These are phyloP conservation scores for Agrilus cyanescens DNA, from an alignment of 2,888 invertebrate genomes.

Conservation along the genomic window DNA sequence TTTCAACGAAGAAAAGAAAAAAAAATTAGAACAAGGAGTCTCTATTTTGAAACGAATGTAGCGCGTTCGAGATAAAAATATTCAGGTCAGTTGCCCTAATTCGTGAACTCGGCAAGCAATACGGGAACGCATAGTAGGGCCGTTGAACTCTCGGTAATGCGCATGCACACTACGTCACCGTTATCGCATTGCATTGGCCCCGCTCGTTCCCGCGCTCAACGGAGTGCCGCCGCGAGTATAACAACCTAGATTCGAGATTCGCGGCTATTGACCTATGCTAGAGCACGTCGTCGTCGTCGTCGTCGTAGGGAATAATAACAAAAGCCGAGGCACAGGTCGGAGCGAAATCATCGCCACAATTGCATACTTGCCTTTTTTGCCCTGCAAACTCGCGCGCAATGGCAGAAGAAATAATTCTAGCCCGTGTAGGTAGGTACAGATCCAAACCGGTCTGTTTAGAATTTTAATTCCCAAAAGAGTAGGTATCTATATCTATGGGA, in stretches of 20 bases:
- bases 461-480: too few species aligned
- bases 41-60: conserved; percentile 10
- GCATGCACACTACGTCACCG: conserved; percentile 22
- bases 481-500: too few species aligned
- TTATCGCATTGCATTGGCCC: conserved; percentile 23
- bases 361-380: too few species aligned
- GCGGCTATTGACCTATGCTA: conserved; percentile 20
- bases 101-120: conserved; percentile 22
- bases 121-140: conserved; percentile 23
- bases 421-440: too few species aligned
- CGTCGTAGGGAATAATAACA: too few species aligned
- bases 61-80: conserved; percentile 20
- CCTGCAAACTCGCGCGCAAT: too few species aligned
- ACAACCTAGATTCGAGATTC: conserved; percentile 24
- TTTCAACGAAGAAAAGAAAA: conserved; percentile 3
- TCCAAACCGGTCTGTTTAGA: too few species aligned
- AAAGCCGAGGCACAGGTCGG: too few species aligned
- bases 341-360: too few species aligned
- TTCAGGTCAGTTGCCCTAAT: conserved; percentile 22
- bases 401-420: too few species aligned
- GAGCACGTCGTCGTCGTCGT: too few species aligned
- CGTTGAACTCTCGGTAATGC: conserved; percentile 21
- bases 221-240: conserved; percentile 16
- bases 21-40: conserved; percentile 5
- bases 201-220: conserved; percentile 8